These are phyloP conservation scores for Cuculus canorus DNA, from an alignment of 2,797 vertebrate species.

Conservation along the genomic window DNA sequence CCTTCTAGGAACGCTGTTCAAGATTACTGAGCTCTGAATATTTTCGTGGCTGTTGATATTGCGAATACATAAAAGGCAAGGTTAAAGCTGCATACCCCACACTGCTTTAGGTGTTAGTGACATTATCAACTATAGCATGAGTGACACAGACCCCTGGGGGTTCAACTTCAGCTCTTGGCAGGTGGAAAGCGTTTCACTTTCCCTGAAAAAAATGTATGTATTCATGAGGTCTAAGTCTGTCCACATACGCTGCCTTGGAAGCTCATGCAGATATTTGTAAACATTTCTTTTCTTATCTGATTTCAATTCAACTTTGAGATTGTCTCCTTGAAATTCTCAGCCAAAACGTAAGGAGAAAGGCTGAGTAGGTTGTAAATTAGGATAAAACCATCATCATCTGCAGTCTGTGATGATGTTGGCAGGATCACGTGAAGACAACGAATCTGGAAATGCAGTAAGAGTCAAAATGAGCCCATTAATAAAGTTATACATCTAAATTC, in stretches of 20 bases:
- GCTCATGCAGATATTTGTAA: slow-evolving; percentile 13
- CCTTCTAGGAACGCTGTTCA: slow-evolving; percentile 42
- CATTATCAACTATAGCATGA: slow-evolving; percentile 52
- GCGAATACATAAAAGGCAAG: slow-evolving; percentile 24
- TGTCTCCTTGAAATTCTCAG: slow-evolving; percentile 21
- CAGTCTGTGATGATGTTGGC: background rate
- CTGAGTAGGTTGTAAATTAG: background rate
- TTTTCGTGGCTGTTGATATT: slow-evolving; percentile 19
- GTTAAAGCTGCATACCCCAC: slow-evolving; percentile 6
- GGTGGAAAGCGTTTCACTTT: slow-evolving; percentile 16
- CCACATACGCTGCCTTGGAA: background rate
- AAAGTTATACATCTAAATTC: slow-evolving; percentile 6
- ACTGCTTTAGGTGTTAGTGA: slow-evolving; percentile 41
- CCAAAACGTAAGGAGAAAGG: background rate
- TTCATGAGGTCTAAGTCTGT: background rate
- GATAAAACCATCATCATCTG: background rate
- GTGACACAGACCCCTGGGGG: background rate
- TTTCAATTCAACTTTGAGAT: slow-evolving; percentile 23
- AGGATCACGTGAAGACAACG: background rate
- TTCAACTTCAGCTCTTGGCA: slow-evolving; percentile 27
- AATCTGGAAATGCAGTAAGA: background rate
- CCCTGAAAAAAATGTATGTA: background rate
- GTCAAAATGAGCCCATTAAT: background rate
- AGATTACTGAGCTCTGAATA: slow-evolving; percentile 5
- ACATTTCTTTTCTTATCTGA: slow-evolving; percentile 15